phyloP scores from a whole-genome alignment of 2,888 invertebrate genomes.

The Neoascia interrupta region DNA sequence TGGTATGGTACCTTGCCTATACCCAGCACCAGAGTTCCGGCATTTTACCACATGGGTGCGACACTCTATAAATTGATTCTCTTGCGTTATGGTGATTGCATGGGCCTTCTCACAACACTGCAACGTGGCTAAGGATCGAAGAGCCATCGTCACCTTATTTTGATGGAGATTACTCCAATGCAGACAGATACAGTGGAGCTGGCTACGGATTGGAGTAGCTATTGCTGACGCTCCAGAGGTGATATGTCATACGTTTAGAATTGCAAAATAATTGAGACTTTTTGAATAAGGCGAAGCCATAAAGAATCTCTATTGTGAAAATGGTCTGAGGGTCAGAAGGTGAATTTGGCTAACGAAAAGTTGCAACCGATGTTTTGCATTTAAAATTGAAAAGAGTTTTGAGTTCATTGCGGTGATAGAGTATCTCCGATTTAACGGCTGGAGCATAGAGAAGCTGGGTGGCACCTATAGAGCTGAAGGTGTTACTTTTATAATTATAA shows the following conservation, averaged over 20 bases:
- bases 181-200: no score
- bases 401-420: no score
- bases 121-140: no score
- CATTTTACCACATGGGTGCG: slow-evolving; percentile 58
- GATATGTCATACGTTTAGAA: slow-evolving; percentile 57
- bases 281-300: neutral
- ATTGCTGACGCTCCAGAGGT: slow-evolving; percentile 39
- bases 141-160: no score
- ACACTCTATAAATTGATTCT: slow-evolving; percentile 58
- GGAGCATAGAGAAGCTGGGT: no score
- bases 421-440: no score
- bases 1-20: slow-evolving; percentile 49
- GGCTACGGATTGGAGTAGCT: no score
- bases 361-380: slow-evolving; percentile 28
- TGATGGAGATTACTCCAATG: no score
- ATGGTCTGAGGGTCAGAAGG: slow-evolving; percentile 41
- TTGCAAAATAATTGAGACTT: slow-evolving; percentile 57
- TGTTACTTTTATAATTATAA: no score
- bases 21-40: slow-evolving; percentile 59
- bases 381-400: neutral
- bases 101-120: no score
- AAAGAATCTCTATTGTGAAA: slow-evolving; percentile 23
- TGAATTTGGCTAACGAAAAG: slow-evolving; percentile 33
- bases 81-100: no score
- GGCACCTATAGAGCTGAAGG: no score